A percentile compares a stretch with the other conserved stretches of the same genome.
These are phyloP conservation scores for Eptesicus fuscus DNA, from an alignment of 2,113 vertebrate genomes.

Conservation along the genomic window DNA sequence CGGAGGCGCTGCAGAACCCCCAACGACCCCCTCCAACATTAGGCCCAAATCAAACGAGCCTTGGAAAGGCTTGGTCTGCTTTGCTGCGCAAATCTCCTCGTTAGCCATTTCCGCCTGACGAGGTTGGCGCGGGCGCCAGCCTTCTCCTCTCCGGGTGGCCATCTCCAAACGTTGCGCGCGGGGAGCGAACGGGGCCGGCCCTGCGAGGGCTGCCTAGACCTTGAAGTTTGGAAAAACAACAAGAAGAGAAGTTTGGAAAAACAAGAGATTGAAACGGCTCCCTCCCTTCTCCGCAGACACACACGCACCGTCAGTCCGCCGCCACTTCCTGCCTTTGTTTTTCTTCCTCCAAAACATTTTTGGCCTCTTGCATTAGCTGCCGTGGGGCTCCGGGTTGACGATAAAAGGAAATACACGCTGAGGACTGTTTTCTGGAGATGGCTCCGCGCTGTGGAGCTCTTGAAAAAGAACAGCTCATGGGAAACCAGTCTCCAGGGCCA, in stretches of 20 bases:
- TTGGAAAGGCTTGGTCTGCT: constrained; percentile 22
- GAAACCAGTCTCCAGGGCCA: constrained; percentile 51
- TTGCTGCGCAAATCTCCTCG: constrained; percentile 41
- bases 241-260: constrained; percentile 25
- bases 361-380: constrained; percentile 64
- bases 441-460: constrained; percentile 24
- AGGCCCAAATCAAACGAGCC: constrained; percentile 31
- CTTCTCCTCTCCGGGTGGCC: constrained; percentile 33
- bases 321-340: constrained; percentile 80
- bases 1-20: background rate
- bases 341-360: constrained; percentile 77
- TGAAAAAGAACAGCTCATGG: constrained; percentile 46
- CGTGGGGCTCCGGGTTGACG: constrained; percentile 45
- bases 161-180: constrained; percentile 14
- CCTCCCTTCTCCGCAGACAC: constrained; percentile 75
- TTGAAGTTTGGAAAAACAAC: constrained; percentile 76
- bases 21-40: background rate
- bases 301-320: constrained; percentile 74
- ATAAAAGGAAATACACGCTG: constrained; percentile 55
- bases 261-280: constrained; percentile 68
- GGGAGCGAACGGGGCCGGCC: background rate
- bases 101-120: constrained; percentile 40
- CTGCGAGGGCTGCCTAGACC: constrained; percentile 60
- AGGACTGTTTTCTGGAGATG: constrained; percentile 55
- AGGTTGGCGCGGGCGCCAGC: background rate